Conservation (phyloP, 1,140 invertebrate species). For the Atopsyche davidsoni region DNA sequence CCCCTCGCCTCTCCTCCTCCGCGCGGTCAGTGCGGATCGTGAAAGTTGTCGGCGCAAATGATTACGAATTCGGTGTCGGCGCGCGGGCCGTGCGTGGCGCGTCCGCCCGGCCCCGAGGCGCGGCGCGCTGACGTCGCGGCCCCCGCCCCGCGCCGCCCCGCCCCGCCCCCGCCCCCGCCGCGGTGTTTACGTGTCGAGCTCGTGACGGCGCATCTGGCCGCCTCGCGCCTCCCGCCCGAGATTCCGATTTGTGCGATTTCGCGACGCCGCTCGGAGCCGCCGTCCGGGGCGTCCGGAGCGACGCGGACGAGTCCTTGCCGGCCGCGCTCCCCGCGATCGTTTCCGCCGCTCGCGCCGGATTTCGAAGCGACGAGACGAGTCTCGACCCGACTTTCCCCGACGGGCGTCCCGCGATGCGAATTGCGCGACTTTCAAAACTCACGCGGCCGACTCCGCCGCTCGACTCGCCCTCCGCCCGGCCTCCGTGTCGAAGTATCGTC, state of each 20-base stretch:
- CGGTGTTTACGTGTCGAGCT: slow-evolving; percentile 10
- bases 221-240: slow-evolving; percentile 11
- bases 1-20: slow-evolving; percentile 10
- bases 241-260: too few species aligned
- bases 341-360: neutral
- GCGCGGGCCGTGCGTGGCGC: slow-evolving; percentile 14
- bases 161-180: neutral
- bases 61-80: slow-evolving; percentile 12
- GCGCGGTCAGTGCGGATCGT: slow-evolving; percentile 10
- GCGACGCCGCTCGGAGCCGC: neutral
- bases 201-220: slow-evolving; percentile 17
- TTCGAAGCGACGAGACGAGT: too few species aligned
- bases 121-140: neutral
- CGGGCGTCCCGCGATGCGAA: neutral
- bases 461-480: too few species aligned
- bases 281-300: neutral
- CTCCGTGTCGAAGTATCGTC: too few species aligned
- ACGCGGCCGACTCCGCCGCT: too few species aligned
- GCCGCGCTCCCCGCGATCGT: neutral
- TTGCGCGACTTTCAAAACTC: neutral
- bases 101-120: neutral
- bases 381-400: too few species aligned
- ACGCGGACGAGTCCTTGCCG: neutral
- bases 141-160: neutral
- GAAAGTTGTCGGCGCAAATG: slow-evolving; percentile 14